A percentile compares a stretch with the other conserved stretches of the same genome.
Evolutionary conservation across 1,140 invertebrate genomes (phyloP).

Genomic region (Lycorma delicatula): DNA sequence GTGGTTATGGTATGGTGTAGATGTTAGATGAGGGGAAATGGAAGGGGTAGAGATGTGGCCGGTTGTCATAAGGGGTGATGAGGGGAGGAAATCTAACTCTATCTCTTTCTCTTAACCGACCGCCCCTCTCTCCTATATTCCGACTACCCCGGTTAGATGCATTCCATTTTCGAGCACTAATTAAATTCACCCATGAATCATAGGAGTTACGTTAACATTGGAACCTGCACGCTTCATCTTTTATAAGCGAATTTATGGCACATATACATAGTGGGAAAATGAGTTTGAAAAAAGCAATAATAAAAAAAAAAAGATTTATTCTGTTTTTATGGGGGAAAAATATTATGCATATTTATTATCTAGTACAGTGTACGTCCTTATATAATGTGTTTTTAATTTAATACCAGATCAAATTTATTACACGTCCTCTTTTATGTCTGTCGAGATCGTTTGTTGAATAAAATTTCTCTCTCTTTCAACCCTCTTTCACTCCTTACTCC

Average conservation of each 20-base stretch:
- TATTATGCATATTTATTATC: conserved; percentile 14
- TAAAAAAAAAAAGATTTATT: conserved; percentile 11
- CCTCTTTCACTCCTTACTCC: not conserved
- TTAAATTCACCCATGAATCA: conserved; percentile 12
- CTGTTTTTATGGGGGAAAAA: conserved; percentile 8
- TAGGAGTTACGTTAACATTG: conserved; percentile 2
- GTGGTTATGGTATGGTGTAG: conserved; percentile 2
- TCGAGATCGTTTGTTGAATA: not conserved
- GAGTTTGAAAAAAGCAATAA: conserved; percentile 4
- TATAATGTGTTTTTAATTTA: conserved; percentile 15
- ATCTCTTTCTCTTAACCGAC: too few species aligned
- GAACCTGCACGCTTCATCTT: conserved; percentile 10
- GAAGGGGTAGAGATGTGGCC: conserved; percentile 17
- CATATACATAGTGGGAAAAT: conserved; percentile 6
- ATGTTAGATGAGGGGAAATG: not conserved
- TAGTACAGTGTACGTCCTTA: not conserved
- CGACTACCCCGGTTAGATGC: not conserved
- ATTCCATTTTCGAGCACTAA: conserved; percentile 12
- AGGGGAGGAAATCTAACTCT: too few species aligned
- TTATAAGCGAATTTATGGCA: conserved; percentile 9
- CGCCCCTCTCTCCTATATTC: too few species aligned
- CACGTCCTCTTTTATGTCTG: not conserved
- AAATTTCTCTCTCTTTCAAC: not conserved
- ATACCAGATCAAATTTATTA: conserved; percentile 7
- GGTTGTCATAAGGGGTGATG: not conserved